Conservation (phyloP, 1,140 invertebrate species). For the Euborellia annulipes region DNA sequence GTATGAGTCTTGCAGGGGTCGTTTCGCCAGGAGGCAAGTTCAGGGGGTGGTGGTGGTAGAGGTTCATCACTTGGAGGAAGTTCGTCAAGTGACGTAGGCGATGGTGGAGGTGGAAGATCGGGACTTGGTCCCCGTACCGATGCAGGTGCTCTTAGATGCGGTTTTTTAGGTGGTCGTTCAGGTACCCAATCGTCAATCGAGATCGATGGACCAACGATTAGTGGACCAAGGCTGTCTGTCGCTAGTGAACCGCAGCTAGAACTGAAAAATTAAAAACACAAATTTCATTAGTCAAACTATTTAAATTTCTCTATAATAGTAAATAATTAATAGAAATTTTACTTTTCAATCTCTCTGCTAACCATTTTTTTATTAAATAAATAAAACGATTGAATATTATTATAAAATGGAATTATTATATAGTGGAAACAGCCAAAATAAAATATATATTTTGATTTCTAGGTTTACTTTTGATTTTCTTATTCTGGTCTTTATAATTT, state of each 20-base stretch:
- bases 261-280: slow-evolving; percentile 17
- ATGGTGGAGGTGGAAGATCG: slow-evolving; percentile 53
- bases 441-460: too few species aligned
- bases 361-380: too few species aligned
- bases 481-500: too few species aligned
- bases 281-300: too few species aligned
- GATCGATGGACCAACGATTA: slow-evolving; percentile 45
- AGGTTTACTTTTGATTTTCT: too few species aligned
- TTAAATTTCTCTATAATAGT: too few species aligned
- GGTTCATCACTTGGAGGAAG: slow-evolving; percentile 47
- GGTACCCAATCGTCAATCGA: slow-evolving; percentile 54
- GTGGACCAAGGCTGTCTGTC: slow-evolving; percentile 38
- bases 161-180: slow-evolving; percentile 56
- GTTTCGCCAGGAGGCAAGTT: slow-evolving; percentile 19
- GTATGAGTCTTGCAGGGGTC: too few species aligned
- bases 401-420: too few species aligned
- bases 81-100: slow-evolving; percentile 39
- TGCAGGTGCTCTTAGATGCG: slow-evolving; percentile 37
- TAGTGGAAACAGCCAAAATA: too few species aligned
- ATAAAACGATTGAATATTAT: too few species aligned
- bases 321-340: too few species aligned
- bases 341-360: too few species aligned
- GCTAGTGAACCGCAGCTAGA: slow-evolving; percentile 41
- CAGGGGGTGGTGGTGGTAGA: slow-evolving; percentile 51
- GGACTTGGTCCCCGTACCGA: slow-evolving; percentile 43